Base-by-base conservation (phyloP, 2,888 invertebrate genomes). In the Chymomyza amoena region DNA sequence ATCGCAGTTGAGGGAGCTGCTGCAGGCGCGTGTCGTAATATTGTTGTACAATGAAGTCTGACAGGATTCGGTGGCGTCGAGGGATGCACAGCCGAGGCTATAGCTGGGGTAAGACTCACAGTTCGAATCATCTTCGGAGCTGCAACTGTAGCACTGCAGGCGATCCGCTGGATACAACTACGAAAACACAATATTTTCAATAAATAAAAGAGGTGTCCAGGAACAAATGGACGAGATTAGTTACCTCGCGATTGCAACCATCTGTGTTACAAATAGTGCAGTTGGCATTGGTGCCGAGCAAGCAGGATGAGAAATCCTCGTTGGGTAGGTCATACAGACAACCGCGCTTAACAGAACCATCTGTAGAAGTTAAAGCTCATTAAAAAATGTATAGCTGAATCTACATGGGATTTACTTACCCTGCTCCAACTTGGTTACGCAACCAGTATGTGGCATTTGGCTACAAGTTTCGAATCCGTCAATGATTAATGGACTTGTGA, bases 131-230 rank as follows among this genome's bases (percentile, higher is more conserved):
- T 84, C 85, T 2, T 73, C 75, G 0, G 90, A 88, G 59, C 61
- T 83, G 64, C 91, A 91, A 10, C 75, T 80, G 51, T 80, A 88
- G 69, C 91, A 91, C 56, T 84, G 78, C 39, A 77, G 84, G 0
- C 91, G 88, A 73, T 89, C 73, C 5, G 80, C 78, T 0, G 91
- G 91, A 81, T 81, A 91, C 16, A 90, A 65, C 91, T 91, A 51
- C 0, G 10, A 45, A 66, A 4, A 50, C 39, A 13, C 0, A 32
- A 5, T 0, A 32, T 32, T 32, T 4, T 7, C 32, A 32, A 32
- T 32, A 32, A 7, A 7, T 32, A 7, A 32, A 32, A 20, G 4
- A 25, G 25, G 4, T 25, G 4, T 25, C 25, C 25, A 2, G 4
- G 9, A 36, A n/a, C 52, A 39, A 10, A 64, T 9, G n/a, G 32